These are phyloP conservation scores for Notarius quadriscutis DNA, from an alignment of 2,113 vertebrate genomes.

Conservation along the genomic window DNA sequence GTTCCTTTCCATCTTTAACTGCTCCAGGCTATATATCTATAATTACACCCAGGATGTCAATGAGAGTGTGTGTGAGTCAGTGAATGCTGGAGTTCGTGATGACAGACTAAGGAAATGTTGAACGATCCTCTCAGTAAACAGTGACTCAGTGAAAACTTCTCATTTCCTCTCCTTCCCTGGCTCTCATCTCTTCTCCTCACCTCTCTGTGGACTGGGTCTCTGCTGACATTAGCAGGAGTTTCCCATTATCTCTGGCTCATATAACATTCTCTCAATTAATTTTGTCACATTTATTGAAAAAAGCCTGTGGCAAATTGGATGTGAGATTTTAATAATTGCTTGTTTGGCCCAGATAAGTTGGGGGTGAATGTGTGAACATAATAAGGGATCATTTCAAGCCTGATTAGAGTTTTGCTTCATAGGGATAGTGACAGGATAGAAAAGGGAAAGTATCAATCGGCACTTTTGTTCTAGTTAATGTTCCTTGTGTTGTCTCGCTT, in stretches of 20 bases:
- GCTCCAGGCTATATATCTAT: neutral
- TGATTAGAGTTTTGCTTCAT: neutral
- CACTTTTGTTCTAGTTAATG: neutral
- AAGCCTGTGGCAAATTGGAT: slow-evolving; percentile 24
- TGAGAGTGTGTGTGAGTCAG: neutral
- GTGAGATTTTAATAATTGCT: slow-evolving; percentile 28
- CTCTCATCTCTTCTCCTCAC: neutral
- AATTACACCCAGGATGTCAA: neutral
- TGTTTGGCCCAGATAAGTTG: neutral
- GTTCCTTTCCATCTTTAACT: neutral
- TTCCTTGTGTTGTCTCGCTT: neutral
- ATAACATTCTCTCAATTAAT: slow-evolving; percentile 20
- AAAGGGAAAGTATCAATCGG: neutral
- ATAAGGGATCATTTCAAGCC: neutral
- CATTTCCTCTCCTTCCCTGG: neutral
- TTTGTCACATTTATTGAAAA: slow-evolving; percentile 9
- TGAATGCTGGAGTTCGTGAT: neutral
- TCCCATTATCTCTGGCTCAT: slow-evolving; percentile 19
- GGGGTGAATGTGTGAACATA: neutral
- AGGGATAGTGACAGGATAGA: neutral
- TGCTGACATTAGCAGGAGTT: slow-evolving; percentile 21
- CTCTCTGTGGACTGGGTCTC: neutral
- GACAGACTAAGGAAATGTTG: neutral
- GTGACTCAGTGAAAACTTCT: slow-evolving; percentile 14
- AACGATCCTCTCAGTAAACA: neutral